These are phyloP conservation scores for Meriones psammophilus DNA, from an alignment of 2,797 vertebrate species.

Conservation along the genomic window DNA sequence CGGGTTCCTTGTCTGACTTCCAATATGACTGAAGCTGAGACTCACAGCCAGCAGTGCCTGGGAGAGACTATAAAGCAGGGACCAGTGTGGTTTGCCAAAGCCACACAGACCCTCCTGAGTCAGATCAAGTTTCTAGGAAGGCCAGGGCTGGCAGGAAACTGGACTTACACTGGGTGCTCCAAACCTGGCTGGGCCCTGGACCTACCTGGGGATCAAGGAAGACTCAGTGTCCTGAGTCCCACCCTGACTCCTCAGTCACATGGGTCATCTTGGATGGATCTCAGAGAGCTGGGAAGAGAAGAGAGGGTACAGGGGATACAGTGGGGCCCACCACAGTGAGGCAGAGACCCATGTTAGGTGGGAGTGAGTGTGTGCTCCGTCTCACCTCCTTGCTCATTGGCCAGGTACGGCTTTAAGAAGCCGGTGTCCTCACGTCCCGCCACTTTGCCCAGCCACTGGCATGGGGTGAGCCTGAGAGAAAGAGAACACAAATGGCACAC, in stretches of 20 bases:
- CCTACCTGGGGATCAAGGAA: not conserved
- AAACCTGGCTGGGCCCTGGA: not conserved
- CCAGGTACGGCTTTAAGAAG: not conserved
- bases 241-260: not conserved
- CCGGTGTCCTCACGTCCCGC: not conserved
- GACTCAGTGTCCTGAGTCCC: not conserved
- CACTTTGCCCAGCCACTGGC: not conserved
- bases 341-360: not conserved
- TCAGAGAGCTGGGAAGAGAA: no score
- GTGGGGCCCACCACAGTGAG: not conserved
- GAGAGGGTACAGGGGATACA: not conserved
- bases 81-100: not conserved
- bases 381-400: not conserved
- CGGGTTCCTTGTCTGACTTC: not conserved
- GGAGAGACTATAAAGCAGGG: not conserved
- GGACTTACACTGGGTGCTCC: not conserved
- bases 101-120: not conserved
- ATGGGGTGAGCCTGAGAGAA: not conserved
- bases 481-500: not conserved
- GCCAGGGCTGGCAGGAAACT: not conserved
- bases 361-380: rapidly evolving
- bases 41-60: rapidly evolving
- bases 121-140: not conserved
- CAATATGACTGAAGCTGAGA: not conserved
- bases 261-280: not conserved